Evolutionary conservation across 2,113 vertebrate genomes (phyloP).

Genomic region (Planiliza haematocheilus): DNA sequence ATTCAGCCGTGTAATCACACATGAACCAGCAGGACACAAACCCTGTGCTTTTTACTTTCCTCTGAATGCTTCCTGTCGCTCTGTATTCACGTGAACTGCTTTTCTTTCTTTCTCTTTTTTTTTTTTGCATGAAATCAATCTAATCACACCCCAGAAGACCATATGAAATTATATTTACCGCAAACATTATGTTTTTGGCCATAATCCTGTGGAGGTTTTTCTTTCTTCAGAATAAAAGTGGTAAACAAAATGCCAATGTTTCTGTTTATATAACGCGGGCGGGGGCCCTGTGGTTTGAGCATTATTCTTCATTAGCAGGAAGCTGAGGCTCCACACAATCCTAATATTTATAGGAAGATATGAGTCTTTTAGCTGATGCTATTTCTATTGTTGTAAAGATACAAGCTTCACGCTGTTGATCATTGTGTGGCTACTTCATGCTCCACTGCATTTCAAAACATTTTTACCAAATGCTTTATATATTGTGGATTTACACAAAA

Average conservation of each 20-base stretch:
- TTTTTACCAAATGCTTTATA: too few species aligned
- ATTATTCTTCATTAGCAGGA: not conserved
- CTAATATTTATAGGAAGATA: not conserved
- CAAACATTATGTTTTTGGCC: not conserved
- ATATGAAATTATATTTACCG: not conserved
- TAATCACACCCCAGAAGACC: constrained; percentile 20
- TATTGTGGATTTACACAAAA: too few species aligned
- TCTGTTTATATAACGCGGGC: not conserved
- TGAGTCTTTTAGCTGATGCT: not conserved
- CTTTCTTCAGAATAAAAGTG: not conserved
- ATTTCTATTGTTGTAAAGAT: too few species aligned
- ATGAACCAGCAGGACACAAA: constrained; percentile 35
- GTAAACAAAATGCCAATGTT: not conserved
- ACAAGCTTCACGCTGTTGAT: too few species aligned
- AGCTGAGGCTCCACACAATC: not conserved
- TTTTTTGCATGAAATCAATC: constrained; percentile 32
- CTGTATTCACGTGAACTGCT: constrained; percentile 17
- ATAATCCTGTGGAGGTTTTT: constrained; percentile 15
- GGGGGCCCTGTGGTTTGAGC: not conserved
- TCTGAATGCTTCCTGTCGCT: constrained; percentile 17
- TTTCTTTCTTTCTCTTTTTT: not conserved
- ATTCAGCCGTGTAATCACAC: constrained; percentile 64
- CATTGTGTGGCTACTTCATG: too few species aligned
- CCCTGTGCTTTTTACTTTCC: constrained; percentile 13
- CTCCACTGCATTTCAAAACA: too few species aligned